Percentiles rank a stretch among this genome's conserved stretches.
Conservation (phyloP, 2,113 vertebrate species). For the Odontesthes bonariensis region DNA sequence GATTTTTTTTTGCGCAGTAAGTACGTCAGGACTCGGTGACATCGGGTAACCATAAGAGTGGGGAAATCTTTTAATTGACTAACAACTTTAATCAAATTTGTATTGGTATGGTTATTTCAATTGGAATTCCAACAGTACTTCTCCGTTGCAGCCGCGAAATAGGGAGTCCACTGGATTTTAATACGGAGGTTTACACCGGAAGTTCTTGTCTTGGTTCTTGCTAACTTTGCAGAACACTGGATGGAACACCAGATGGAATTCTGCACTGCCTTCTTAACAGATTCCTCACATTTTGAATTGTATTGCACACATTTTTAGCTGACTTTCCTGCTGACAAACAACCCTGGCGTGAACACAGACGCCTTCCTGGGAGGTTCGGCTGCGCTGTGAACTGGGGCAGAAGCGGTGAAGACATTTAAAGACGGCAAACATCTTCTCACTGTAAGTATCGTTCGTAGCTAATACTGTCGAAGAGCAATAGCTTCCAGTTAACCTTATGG, state of each 20-base stretch:
- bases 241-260: slow-evolving; percentile 74
- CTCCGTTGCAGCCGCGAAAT: rapidly evolving
- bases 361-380: slow-evolving; percentile 49
- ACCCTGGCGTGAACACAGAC: slow-evolving; percentile 60
- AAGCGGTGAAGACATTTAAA: slow-evolving; percentile 58
- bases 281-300: slow-evolving; percentile 77
- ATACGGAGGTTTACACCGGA: slow-evolving; percentile 15
- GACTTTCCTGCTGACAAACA: slow-evolving; percentile 76
- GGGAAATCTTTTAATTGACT: rapidly evolving
- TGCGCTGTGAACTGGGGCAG: slow-evolving; percentile 76
- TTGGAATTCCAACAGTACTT: rapidly evolving
- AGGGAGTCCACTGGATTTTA: not conserved
- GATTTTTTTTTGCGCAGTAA: rapidly evolving
- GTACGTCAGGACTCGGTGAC: not conserved
- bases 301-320: slow-evolving; percentile 81
- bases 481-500: slow-evolving; percentile 25
- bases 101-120: not conserved
- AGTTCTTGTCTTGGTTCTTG: rapidly evolving
- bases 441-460: slow-evolving; percentile 69
- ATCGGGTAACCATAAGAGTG: rapidly evolving
- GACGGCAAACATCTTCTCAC: slow-evolving; percentile 56
- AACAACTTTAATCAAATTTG: not conserved
- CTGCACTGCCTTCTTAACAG: slow-evolving; percentile 74
- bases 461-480: slow-evolving; percentile 28
- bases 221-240: slow-evolving; percentile 27